Evolutionary conservation across 1,140 invertebrate species (phyloP).

Genomic region (Nixonia krombeini): DNA sequence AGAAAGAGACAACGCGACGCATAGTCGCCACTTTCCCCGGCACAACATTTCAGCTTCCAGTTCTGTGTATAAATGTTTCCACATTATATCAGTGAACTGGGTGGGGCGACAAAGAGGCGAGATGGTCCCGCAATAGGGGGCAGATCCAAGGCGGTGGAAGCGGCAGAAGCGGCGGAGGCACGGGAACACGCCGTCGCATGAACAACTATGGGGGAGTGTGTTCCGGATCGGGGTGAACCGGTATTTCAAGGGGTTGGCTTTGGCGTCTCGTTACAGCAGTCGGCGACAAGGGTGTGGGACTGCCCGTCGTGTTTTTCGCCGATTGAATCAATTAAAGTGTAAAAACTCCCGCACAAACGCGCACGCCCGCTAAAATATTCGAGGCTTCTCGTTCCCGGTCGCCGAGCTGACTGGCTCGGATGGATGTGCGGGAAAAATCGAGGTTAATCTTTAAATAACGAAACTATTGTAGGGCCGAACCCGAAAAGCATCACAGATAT

Average conservation of each 20-base stretch:
- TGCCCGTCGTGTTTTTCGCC: constrained; percentile 62
- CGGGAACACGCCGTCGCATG: constrained; percentile 19
- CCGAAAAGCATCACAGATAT: too few relatives aligned
- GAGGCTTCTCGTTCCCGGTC: constrained; percentile 34
- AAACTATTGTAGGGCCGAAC: constrained; percentile 38
- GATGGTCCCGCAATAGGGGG: constrained; percentile 3
- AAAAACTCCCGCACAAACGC: constrained; percentile 53
- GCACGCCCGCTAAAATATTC: constrained; percentile 50
- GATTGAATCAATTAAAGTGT: constrained; percentile 68
- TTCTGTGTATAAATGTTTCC: constrained; percentile 61
- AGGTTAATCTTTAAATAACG: constrained; percentile 44
- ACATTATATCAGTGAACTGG: constrained; percentile 49
- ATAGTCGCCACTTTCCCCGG: constrained; percentile 12
- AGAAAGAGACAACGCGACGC: constrained; percentile 15
- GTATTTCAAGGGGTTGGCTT: constrained; percentile 60
- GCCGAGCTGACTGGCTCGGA: constrained; percentile 7
- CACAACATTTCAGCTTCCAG: constrained; percentile 48
- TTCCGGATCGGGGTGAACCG: too few relatives aligned
- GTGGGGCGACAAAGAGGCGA: constrained; percentile 18
- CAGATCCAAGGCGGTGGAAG: constrained; percentile 19
- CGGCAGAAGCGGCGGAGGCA: constrained; percentile 7
- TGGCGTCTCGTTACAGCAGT: constrained; percentile 66
- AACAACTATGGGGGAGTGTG: constrained; percentile 22
- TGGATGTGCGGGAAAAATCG: constrained; percentile 43
- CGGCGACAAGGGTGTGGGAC: constrained; percentile 46